Conservation (phyloP, 2,797 vertebrate species). For the Sebastes cheni region DNA sequence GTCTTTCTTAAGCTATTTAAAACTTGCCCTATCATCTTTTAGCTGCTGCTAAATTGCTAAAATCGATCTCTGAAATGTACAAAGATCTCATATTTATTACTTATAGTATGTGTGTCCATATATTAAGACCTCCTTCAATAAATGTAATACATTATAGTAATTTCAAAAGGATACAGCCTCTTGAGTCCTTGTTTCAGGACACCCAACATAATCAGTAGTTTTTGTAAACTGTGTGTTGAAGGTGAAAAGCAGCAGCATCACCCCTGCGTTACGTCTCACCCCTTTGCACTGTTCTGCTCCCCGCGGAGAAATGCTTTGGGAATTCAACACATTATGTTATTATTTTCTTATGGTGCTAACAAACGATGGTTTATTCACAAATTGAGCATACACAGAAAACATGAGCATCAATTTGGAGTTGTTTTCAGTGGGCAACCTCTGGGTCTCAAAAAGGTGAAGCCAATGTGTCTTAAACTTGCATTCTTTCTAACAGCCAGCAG, state of each 20-base stretch:
- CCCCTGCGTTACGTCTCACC: background rate
- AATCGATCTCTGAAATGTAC: background rate
- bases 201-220: background rate
- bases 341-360: background rate
- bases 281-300: background rate
- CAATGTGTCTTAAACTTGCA: no score
- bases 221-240: background rate
- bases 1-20: constrained; percentile 34
- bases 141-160: background rate
- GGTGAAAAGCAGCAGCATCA: background rate
- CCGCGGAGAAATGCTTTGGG: background rate
- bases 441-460: no score
- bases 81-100: background rate
- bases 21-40: constrained; percentile 8
- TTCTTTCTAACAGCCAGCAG: no score
- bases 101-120: background rate
- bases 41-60: background rate
- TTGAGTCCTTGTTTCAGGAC: background rate
- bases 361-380: background rate
- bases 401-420: background rate
- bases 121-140: background rate
- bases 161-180: background rate
- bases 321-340: background rate
- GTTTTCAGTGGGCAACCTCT: no score
- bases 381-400: background rate